Base-by-base conservation (phyloP, 2,888 invertebrate genomes). In the Cylloceria caligata region DNA sequence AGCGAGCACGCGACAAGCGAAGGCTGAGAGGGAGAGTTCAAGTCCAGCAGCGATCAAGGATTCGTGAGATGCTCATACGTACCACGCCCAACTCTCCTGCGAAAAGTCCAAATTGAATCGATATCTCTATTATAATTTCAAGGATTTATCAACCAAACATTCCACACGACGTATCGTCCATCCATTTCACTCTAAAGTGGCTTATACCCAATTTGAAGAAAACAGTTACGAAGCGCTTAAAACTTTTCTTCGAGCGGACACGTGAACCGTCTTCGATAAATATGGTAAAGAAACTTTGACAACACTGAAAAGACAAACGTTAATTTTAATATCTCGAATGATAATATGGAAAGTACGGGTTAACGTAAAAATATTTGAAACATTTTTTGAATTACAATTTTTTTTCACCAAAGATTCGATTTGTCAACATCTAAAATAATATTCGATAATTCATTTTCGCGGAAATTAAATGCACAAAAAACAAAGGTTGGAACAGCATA, bases 1-100 rank as follows among this genome's bases (percentile, higher is more conserved):
- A 72, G 83, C 79, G 81, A 76, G 78, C 39, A n/a, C n/a, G n/a
- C n/a, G n/a, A n/a, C 60, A 16, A 2, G 21, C 72, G 77, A 81
- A 77, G 77, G 81, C 67, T 45, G 42, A 49, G 64, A 72, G 69
- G 55, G 68, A 34, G 81, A 73, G 81, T 79, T 82, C 79, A 82
- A 82, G 82, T 82, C 82, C 79, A 80, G 16, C 80, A 21, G 36
- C 74, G 60, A 60, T 34, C 19, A 42, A 79, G 82, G 65, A 27
- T 45, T 27, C 27, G 30, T 21, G 65, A 42, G 68, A 30, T 49
- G 13, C 27, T 11, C 45, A 16, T 27, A 55, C 11, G 30, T 27
- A 71, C 75, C 55, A 71, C 65, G 75, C 65, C 75, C 65, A 80
- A 34, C n/a, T n/a, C n/a, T 6, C 4, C 36, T 1, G 19, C 9